Evolutionary conservation across 2,797 vertebrate species (phyloP), one percentile per base, ranked within the genome.

Genomic region (Podargus strigoides): DNA sequence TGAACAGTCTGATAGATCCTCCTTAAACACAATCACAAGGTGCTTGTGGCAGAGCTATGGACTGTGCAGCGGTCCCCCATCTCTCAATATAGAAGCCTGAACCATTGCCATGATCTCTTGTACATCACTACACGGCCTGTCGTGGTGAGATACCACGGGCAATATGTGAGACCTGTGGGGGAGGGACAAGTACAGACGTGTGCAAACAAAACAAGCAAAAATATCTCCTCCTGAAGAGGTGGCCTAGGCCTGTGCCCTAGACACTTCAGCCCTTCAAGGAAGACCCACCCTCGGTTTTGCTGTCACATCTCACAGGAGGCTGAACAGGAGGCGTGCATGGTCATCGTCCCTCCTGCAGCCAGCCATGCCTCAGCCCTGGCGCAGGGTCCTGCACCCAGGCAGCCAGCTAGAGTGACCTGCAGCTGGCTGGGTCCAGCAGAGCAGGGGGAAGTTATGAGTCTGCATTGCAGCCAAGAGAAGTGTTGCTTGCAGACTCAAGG

Each of bases 141-240:
- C 3, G n/a, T 56, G 21, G 3, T 84, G 46, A 64, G 26, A 9
- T n/a, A 37, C 30, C 50, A 6, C 0, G 0, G 37, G 28, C 55
- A 60, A 7, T 24, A 56, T 6, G 13, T 37, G 49, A 70, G 22
- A 24, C 22, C 15, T 52, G 1, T 1, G 8, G 5, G 6, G 41
- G 6, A 36, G 17, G 27, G 37, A 32, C 32, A 53, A 27, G 12
- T 42, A 69, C 1, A 42, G 50, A 58, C 1, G 0, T 16, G 22
- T 58, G 30, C 27, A 41, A 93, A 50, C 22, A 91, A 87, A 87
- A 24, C 5, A 72, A 56, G 7, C 14, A 39, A 62, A 89, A 84
- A 12, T 12, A 68, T 10, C n/a, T 80, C 26, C 58, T 59, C 26
- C 63, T 59, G 56, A 52, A 69, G 24, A 22, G 12, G 10, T 27